Conservation (phyloP, 2,797 vertebrate species). For the Stomatorhinus walkeri region DNA sequence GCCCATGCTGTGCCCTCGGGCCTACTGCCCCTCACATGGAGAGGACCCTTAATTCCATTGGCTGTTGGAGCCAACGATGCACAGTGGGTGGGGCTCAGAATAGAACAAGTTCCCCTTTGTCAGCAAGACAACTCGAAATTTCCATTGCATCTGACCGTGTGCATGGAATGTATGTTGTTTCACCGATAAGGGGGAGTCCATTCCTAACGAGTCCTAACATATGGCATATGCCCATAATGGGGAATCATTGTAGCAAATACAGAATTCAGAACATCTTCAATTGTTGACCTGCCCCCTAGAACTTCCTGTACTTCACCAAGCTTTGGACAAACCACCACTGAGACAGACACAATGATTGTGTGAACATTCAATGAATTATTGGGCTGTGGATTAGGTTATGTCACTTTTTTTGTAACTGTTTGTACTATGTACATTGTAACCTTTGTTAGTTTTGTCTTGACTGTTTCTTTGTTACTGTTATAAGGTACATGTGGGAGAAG, state of each 20-base stretch:
- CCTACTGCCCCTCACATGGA: background rate
- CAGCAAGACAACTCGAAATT: background rate
- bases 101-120: background rate
- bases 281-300: background rate
- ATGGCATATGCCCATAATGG: conserved; percentile 27
- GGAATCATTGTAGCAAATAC: conserved; percentile 1
- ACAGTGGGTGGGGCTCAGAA: background rate
- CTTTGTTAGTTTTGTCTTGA: conserved; percentile 28
- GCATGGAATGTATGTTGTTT: background rate
- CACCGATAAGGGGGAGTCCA: background rate
- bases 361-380: background rate
- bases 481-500: conserved; percentile 20
- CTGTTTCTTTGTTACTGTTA: conserved; percentile 27
- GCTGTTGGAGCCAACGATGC: background rate
- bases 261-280: conserved; percentile 25
- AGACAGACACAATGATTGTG: background rate
- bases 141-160: background rate
- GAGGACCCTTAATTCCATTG: background rate
- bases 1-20: background rate
- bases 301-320: background rate
- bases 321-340: conserved; percentile 5
- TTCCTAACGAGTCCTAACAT: conserved; percentile 4
- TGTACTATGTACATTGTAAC: conserved; percentile 20
- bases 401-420: background rate
- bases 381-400: conserved; percentile 17